phyloP scores from a whole-genome alignment of 2,888 invertebrate genomes.

The Drosophila fungiperda region DNA sequence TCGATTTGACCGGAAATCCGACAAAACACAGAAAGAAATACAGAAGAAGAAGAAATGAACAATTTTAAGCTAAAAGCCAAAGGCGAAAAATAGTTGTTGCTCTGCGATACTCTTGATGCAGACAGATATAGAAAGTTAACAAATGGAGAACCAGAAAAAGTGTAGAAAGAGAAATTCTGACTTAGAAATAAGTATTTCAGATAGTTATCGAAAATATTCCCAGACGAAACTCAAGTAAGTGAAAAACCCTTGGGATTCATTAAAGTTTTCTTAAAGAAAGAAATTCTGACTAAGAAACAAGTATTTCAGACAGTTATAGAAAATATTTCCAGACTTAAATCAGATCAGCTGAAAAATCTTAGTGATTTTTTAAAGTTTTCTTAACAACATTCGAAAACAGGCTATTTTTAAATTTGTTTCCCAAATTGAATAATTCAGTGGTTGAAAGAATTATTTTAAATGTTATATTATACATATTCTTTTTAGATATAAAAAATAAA shows the following conservation, averaged over 20 bases:
- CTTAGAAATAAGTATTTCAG: background rate
- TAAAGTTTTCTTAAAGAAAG: background rate
- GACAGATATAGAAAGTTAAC: background rate
- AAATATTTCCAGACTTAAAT: background rate
- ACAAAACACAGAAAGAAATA: conserved; percentile 25
- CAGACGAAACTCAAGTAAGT: background rate
- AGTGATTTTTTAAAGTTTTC: background rate
- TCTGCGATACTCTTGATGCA: conserved; percentile 13
- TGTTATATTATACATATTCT: background rate
- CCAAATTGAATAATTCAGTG: background rate
- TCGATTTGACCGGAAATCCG: conserved; percentile 68
- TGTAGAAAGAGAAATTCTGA: too few species aligned
- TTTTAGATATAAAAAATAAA: too few species aligned
- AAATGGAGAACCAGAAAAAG: too few species aligned
- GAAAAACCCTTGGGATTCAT: background rate
- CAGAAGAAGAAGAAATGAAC: conserved; percentile 7
- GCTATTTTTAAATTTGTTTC: background rate
- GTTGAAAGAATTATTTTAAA: background rate
- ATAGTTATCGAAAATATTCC: background rate
- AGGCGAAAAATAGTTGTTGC: conserved; percentile 58
- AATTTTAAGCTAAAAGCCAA: conserved; percentile 46
- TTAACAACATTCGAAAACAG: background rate
- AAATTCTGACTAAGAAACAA: background rate
- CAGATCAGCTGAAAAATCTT: too few species aligned
- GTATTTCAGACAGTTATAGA: background rate